phyloP scores from a whole-genome alignment of 2,113 vertebrate genomes.

The Ascaphus truei region DNA sequence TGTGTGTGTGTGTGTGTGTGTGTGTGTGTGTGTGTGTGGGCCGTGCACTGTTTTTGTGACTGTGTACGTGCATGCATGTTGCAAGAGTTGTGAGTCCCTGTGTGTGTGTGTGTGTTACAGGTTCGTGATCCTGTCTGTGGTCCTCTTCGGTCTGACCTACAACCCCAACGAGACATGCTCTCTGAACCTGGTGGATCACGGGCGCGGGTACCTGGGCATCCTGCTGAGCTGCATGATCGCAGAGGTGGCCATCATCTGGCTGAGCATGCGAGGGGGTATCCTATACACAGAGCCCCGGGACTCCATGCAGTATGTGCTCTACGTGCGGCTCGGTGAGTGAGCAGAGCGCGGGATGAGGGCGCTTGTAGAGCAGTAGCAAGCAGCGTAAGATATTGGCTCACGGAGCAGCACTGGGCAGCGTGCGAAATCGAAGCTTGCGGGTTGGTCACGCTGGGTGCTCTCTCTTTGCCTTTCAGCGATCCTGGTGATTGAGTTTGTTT shows the following conservation, averaged over 20 bases:
- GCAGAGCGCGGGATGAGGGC: no score
- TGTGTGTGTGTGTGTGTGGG: no score
- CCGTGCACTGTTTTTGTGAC: neutral
- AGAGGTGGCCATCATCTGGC: constrained; percentile 98
- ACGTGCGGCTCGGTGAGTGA: constrained; percentile 91
- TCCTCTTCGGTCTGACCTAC: constrained; percentile 92
- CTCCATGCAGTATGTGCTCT: constrained; percentile 97
- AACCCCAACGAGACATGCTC: constrained; percentile 89
- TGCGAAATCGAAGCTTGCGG: no score
- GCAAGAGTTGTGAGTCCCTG: neutral
- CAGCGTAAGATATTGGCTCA: no score
- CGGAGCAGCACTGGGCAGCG: no score
- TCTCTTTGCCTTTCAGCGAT: constrained; percentile 71
- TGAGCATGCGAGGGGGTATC: constrained; percentile 98
- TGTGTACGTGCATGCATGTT: neutral
- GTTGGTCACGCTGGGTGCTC: no score
- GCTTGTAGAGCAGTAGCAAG: no score
- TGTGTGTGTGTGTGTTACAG: no score
- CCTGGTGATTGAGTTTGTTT: constrained; percentile 92
- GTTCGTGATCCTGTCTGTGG: constrained; percentile 96
- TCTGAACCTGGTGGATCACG: constrained; percentile 93
- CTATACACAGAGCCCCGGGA: constrained; percentile 95
- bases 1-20: neutral
- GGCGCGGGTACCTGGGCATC: constrained; percentile 94
- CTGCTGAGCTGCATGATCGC: constrained; percentile 96